Evolutionary conservation across 1,140 invertebrate species (phyloP), one percentile per base, ranked within the genome.

Genomic region (Papilio xuthus): DNA sequence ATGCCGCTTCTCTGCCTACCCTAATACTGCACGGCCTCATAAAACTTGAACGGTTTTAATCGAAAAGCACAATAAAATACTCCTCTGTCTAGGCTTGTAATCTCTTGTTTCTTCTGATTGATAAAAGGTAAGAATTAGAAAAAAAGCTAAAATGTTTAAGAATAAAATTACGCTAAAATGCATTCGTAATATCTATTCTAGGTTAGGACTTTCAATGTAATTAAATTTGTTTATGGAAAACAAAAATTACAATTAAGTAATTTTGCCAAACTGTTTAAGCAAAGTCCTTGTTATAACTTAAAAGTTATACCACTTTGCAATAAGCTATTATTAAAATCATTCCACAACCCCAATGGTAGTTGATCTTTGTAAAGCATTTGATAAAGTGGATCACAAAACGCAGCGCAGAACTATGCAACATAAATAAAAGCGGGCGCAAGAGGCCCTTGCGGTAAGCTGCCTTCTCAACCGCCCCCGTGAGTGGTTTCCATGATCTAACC

Each of bases 301-400:
- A 92, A 92, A 93, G 92, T 90, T 86, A 86, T 86, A 83, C 81
- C 78, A 81, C 86, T 86, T 87, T 85, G 86, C 82, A 85, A 85
- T 86, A 89, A 85, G 89, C 90, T 91, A 93, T 88, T 88, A 91
- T 91, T 88, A 85, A 82, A 92, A 90, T 88, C 88, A 87, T 90
- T 90, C 80, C 85, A 88, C 60, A 67, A 67, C 90, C 90, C 92
- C 90, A 87, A 89, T 83, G 81, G 82, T 85, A 75, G 80, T 81
- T 84, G 87, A 89, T 92, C 88, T 90, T 88, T 86, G 87, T 88
- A 89, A 92, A 92, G 88, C 91, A 85, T 90, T 91, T 93, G 92
- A 93, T 93, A 93, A 93, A 92, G 91, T 93, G 90, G 90, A 93
- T 92, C 91, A 92, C 91, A 92, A 91, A 92, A 91, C 88, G 87